Conservation (phyloP, 2,888 invertebrate genomes). For the Sinopyrophorus schimmeli region DNA sequence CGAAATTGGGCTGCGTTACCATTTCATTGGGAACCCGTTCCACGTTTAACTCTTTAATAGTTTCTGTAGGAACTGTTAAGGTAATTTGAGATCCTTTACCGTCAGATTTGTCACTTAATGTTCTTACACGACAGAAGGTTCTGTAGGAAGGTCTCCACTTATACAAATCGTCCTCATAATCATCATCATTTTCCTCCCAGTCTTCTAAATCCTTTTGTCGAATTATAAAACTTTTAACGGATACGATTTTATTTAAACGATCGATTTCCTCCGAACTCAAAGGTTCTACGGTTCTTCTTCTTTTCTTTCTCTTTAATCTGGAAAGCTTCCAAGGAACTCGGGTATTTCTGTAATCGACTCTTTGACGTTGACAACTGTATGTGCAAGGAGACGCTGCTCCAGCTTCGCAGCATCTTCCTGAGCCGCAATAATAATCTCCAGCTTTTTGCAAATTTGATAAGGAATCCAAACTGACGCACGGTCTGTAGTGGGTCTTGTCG, state of each 20-base stretch:
- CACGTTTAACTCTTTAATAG: too few relatives aligned
- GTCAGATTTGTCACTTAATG: not conserved
- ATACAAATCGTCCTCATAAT: not conserved
- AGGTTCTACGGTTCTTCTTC: not conserved
- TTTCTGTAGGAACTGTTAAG: too few relatives aligned
- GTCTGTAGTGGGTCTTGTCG: slow-evolving; percentile 14
- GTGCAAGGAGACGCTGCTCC: slow-evolving; percentile 16
- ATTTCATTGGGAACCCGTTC: too few relatives aligned
- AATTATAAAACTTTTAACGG: slow-evolving; percentile 17
- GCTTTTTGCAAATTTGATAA: not conserved
- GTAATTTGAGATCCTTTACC: not conserved
- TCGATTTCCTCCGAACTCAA: slow-evolving; percentile 10
- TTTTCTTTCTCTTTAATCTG: not conserved
- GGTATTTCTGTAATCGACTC: not conserved
- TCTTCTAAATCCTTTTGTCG: slow-evolving; percentile 13
- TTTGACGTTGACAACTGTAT: slow-evolving; percentile 1
- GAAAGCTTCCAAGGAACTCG: slow-evolving; percentile 3
- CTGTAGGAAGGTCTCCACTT: slow-evolving; percentile 19
- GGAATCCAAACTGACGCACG: slow-evolving; percentile 7
- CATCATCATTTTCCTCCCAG: not conserved
- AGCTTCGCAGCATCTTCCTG: slow-evolving; percentile 8
- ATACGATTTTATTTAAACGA: slow-evolving; percentile 11
- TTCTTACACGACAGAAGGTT: slow-evolving; percentile 1
- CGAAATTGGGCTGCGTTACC: too few relatives aligned
- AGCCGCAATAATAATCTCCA: slow-evolving; percentile 10